Conservation (phyloP, 2,113 vertebrate genomes). For the Paratilapia polleni region DNA sequence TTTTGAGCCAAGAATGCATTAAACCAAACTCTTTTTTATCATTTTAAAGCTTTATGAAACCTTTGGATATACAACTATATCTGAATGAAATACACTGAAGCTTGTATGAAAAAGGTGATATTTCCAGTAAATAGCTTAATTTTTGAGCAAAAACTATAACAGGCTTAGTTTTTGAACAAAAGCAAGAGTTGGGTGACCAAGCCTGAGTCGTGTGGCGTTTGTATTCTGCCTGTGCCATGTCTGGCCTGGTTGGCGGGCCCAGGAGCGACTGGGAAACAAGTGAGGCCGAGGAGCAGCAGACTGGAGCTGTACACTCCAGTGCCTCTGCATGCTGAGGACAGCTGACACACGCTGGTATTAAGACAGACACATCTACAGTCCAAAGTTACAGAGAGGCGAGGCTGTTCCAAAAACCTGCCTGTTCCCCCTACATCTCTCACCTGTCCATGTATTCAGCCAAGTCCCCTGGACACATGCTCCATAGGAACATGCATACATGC, state of each 20-base stretch:
- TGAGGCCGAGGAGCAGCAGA: constrained; percentile 71
- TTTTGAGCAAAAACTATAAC: constrained; percentile 30
- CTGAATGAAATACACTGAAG: neutral
- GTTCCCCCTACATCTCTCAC: constrained; percentile 68
- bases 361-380: constrained; percentile 77
- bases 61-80: neutral
- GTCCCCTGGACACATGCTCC: constrained; percentile 44
- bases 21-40: neutral
- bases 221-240: constrained; percentile 52
- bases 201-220: constrained; percentile 47
- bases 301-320: constrained; percentile 82
- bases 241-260: constrained; percentile 50
- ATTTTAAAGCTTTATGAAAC: neutral
- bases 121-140: neutral
- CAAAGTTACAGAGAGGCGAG: constrained; percentile 63
- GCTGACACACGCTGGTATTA: constrained; percentile 79
- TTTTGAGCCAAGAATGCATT: neutral
- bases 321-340: constrained; percentile 80
- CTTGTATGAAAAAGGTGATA: neutral
- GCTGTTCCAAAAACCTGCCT: constrained; percentile 69
- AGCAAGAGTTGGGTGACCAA: constrained; percentile 50
- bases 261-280: constrained; percentile 51
- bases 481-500: constrained; percentile 13
- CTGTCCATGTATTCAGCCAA: constrained; percentile 65
- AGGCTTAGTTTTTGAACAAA: constrained; percentile 72